Evolutionary conservation across 30 jellyfish, hydroid and myxozoan species (phyloP).

Genomic region (Mastigias papua): DNA sequence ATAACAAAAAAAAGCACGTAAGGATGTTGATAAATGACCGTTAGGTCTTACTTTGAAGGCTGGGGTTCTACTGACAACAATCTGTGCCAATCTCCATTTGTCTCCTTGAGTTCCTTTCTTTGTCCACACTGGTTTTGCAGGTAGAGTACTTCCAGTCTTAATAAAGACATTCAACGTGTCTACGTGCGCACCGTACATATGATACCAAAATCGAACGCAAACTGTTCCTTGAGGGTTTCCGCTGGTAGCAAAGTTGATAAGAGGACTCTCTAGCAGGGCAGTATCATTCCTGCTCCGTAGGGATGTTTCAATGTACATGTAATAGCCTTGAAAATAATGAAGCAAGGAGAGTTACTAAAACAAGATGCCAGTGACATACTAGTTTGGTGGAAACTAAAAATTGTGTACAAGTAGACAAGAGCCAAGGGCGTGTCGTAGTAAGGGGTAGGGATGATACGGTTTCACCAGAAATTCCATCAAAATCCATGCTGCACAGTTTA

Average conservation of each 20-base stretch:
- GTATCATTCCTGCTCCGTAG: constrained; percentile 84
- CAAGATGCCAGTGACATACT: too few species aligned
- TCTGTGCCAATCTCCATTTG: constrained; percentile 90
- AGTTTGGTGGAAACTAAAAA: too few species aligned
- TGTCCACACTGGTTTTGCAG: constrained; percentile 87
- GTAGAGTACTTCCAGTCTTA: constrained; percentile 61
- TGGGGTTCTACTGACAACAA: constrained; percentile 80
- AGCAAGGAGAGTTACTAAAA: too few species aligned
- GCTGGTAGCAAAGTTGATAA: constrained; percentile 67
- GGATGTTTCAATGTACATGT: constrained; percentile 96
- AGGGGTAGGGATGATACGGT: too few species aligned
- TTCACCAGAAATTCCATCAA: too few species aligned
- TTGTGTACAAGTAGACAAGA: too few species aligned
- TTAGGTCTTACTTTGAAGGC: constrained; percentile 73
- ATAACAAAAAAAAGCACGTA: not conserved
- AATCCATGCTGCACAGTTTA: too few species aligned
- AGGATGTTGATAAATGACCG: too few species aligned
- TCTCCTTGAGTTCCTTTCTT: constrained; percentile 90
- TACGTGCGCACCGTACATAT: constrained; percentile 98
- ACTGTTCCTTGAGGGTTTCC: constrained; percentile 61
- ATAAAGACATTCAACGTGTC: constrained; percentile 83
- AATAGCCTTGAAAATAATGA: constrained; percentile 66
- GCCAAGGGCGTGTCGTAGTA: too few species aligned
- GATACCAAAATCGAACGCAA: constrained; percentile 96
- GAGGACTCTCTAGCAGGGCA: constrained; percentile 85